Evolutionary conservation across 2,888 invertebrate species (phyloP).

Genomic region (Catocala nupta): DNA sequence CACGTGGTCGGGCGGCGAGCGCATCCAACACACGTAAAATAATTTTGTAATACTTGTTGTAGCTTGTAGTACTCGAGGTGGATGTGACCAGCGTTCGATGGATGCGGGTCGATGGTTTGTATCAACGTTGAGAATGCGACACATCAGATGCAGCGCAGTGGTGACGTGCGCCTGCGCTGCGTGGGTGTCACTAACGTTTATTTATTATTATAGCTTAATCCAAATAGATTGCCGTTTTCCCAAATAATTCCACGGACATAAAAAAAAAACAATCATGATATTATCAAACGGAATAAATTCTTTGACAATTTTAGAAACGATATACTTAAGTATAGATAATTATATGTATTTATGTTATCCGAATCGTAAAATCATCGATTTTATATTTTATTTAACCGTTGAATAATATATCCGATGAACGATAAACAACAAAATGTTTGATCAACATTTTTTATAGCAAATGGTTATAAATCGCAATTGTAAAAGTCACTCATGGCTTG

Average conservation of each 20-base stretch:
- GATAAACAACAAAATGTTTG: constrained; percentile 5
- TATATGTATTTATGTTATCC: neutral
- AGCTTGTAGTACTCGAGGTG: constrained; percentile 33
- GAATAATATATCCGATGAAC: constrained; percentile 1
- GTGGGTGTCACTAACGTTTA: constrained; percentile 26
- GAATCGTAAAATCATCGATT: too few species aligned
- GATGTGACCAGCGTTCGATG: constrained; percentile 17
- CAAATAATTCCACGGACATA: constrained; percentile 18
- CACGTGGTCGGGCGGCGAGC: constrained; percentile 25
- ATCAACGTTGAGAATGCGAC: constrained; percentile 30
- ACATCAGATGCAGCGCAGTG: constrained; percentile 31
- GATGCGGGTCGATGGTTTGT: constrained; percentile 41
- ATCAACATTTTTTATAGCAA: constrained; percentile 11
- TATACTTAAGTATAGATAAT: neutral
- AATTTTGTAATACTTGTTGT: constrained; percentile 29
- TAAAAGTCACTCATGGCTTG: constrained; percentile 37
- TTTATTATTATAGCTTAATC: constrained; percentile 29
- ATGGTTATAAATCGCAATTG: constrained; percentile 2
- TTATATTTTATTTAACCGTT: neutral
- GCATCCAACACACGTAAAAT: constrained; percentile 43
- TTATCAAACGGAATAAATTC: neutral
- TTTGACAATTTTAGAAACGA: too few species aligned
- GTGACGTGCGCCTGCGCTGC: constrained; percentile 23
- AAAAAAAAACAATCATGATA: neutral
- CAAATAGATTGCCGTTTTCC: constrained; percentile 27